These are phyloP conservation scores for Heliconius charithonia DNA, from an alignment of 2,888 invertebrate species.

Conservation along the genomic window DNA sequence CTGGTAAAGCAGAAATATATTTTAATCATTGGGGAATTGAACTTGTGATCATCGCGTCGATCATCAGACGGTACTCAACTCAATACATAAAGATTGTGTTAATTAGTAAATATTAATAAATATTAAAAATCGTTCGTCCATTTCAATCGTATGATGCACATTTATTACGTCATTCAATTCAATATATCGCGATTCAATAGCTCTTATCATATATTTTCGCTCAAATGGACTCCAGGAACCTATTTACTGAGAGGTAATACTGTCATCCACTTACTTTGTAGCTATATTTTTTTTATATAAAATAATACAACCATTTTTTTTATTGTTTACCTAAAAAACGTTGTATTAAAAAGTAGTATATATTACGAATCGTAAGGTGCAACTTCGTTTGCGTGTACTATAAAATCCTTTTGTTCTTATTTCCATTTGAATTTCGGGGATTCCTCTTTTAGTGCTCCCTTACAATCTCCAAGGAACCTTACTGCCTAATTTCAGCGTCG, in stretches of 20 bases:
- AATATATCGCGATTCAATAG: slow-evolving; percentile 36
- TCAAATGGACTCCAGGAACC: slow-evolving; percentile 39
- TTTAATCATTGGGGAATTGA: not conserved
- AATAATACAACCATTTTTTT: too few species aligned
- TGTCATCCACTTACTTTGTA: slow-evolving; percentile 9
- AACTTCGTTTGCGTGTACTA: not conserved
- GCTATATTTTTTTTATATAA: not conserved
- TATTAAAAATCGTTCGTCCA: slow-evolving; percentile 5
- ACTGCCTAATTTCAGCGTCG: too few species aligned
- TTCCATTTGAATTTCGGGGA: not conserved
- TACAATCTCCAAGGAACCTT: too few species aligned
- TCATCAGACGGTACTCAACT: not conserved
- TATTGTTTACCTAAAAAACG: not conserved
- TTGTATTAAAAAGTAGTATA: not conserved
- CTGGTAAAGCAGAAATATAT: too few species aligned
- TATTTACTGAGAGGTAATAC: slow-evolving; percentile 34
- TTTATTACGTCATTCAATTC: slow-evolving; percentile 39
- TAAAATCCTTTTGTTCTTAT: not conserved
- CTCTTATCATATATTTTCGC: slow-evolving; percentile 41
- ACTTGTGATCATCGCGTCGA: not conserved
- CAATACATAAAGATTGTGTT: not conserved
- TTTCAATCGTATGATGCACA: slow-evolving; percentile 28
- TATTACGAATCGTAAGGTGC: not conserved
- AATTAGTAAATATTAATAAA: slow-evolving; percentile 15
- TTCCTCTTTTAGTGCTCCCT: too few species aligned